A percentile compares a stretch with the other conserved stretches of the same genome.
phyloP scores from a whole-genome alignment of 2,113 vertebrate genomes.

The Pituophis catenifer region DNA sequence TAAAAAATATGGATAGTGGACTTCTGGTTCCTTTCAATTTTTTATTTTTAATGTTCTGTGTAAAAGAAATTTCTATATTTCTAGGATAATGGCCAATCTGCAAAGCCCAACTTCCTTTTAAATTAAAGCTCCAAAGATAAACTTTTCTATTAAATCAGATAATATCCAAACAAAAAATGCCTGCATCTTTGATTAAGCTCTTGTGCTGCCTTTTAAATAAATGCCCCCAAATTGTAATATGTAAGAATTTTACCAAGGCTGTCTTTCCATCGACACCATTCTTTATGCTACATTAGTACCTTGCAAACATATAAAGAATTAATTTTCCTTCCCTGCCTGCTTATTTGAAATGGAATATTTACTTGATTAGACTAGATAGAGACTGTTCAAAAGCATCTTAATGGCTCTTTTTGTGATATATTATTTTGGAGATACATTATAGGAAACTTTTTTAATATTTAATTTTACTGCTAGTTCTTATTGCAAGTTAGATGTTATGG shows the following conservation, averaged over 20 bases:
- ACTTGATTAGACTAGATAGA: neutral
- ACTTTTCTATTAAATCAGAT: neutral
- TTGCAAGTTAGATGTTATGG: neutral
- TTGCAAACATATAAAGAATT: neutral
- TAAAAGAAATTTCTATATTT: neutral
- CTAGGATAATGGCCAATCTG: neutral
- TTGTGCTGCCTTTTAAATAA: neutral
- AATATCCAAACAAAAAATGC: neutral
- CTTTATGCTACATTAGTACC: neutral
- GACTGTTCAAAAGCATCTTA: neutral
- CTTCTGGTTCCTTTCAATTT: neutral
- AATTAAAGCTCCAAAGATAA: neutral
- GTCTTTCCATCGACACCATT: neutral
- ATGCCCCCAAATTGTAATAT: neutral
- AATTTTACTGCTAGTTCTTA: neutral
- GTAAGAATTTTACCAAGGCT: neutral
- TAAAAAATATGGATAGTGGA: neutral
- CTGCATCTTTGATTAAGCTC: neutral
- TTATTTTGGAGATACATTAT: neutral
- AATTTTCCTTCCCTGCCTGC: neutral
- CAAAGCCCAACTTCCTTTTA: neutral
- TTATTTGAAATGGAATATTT: neutral
- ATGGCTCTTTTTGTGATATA: neutral
- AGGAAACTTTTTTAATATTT: neutral
- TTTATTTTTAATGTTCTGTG: neutral